Evolutionary conservation across 2,113 vertebrate genomes (phyloP).

Genomic region (Xiphophorus hellerii): DNA sequence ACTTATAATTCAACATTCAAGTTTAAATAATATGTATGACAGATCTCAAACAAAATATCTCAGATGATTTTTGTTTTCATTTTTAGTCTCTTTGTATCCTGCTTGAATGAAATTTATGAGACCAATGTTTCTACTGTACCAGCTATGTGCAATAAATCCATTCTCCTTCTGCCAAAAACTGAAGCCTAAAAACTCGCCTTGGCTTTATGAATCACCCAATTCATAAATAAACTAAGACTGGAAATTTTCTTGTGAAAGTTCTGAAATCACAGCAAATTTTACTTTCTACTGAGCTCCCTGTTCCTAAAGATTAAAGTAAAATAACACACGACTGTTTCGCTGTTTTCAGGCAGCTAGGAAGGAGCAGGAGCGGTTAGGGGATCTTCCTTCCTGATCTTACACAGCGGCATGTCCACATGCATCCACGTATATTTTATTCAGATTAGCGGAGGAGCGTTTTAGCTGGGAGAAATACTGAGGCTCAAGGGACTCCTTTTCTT

Average conservation of each 20-base stretch:
- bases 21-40: not conserved
- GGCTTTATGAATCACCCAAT: constrained; percentile 1
- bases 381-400: constrained; percentile 63
- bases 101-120: not conserved
- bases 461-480: not conserved
- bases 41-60: not conserved
- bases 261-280: constrained; percentile 3
- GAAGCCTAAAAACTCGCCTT: not conserved
- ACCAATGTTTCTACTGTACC: not conserved
- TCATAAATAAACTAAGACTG: constrained; percentile 1
- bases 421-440: constrained; percentile 52
- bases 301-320: constrained; percentile 4
- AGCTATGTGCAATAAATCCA: not conserved
- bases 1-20: not conserved
- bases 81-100: not conserved
- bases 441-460: constrained; percentile 32
- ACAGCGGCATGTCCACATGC: constrained; percentile 50
- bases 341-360: constrained; percentile 53
- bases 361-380: constrained; percentile 49
- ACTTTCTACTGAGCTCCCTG: constrained; percentile 9
- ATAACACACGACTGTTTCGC: constrained; percentile 3
- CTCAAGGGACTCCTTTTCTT: constrained; percentile 23
- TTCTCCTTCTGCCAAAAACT: no score
- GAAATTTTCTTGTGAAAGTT: not conserved
- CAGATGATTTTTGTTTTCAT: not conserved